Evolutionary conservation across 1,140 invertebrate genomes (phyloP), one percentile per base, ranked within the genome.

Genomic region (Lordiphosa clarofinis): DNA sequence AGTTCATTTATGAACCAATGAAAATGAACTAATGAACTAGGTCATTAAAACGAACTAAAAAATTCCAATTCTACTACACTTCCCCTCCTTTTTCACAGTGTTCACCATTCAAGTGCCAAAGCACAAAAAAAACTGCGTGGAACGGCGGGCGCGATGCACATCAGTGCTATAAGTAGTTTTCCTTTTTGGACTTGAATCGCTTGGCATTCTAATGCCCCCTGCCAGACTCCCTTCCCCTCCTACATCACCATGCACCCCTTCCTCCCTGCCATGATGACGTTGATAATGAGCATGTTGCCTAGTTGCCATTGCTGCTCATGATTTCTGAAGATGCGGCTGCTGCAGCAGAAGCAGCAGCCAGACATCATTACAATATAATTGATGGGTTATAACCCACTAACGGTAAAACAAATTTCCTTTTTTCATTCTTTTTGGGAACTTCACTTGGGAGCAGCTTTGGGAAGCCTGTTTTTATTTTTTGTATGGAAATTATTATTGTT

Each of bases 291-390:
- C 78, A 82, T 75, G 73, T 84, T 82, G 68, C 58, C 37, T 31
- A 39, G 50, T 60, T 48, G 47, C 54, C 46, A 43, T 54, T 49
- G 54, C 50, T 48, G 60, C 71, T 38, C 62, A 84, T 69, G 78
- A 78, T 82, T 78, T 78, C 61, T 57, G 57, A 73, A 84, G 78
- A 82, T 84, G 75, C 67, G 54, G 55, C 66, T 64, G 58, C 70
- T 44, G 60, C 60, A 43, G 52, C 57, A 43, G 42, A 42, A 48
- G 48, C 49, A 31, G 46, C 62, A 62, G 60, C 72, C 78, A 78
- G 76, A 84, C 78, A 84, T 84, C 78, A 78, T 84, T 84, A 86
- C 78, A 84, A 86, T 84, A 84, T 84, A 84, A 84, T 84, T 84
- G 78, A 84, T 84, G 78, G 78, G 73, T 73, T 84, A 84, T 84